Base-by-base conservation (phyloP, 2,113 vertebrate genomes). In the Xiphophorus couchianus region DNA sequence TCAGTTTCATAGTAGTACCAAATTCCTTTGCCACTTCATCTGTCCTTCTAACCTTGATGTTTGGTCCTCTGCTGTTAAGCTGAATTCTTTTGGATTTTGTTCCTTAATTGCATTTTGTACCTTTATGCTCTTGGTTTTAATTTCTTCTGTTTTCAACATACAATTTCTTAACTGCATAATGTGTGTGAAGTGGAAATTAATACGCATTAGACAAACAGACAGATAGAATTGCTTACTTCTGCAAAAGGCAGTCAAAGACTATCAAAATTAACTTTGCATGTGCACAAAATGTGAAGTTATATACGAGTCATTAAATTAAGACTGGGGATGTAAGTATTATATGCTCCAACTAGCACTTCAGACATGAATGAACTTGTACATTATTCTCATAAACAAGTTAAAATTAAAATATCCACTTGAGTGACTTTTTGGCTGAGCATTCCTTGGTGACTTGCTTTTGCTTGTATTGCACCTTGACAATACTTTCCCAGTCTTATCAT, bases 331-430 rank as follows among this genome's bases (percentile, higher is more conserved):
- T 51, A 81, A 27, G 22, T 74, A 80, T 74, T 83, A 83, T 61
- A 68, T 79, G 77, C 42, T 62, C 77, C 87, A 89, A 92, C 91
- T 83, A 91, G 69, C 30, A 33, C n/a, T 69, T 81, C 73, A 78
- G 31, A 74, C 85, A 31, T 77, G 79, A 82, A 78, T 77, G 75
- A 76, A 78, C 74, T 66, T 72, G 84, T 60, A 74, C 66, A 76
- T 48, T 74, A 60, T 78, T 66, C 77, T 82, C 79, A 76, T 82
- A 85, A 91, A 86, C 85, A 87, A 68, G 73, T 64, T 30, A 48
- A 88, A 89, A 87, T 84, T 79, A 76, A 86, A 85, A 85, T 66
- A 69, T 88, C 62, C 75, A 86, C 86, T 86, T 70, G 30, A 89
- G 44, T 66, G 80, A 75, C 8, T 84, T 88, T 73, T 77, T 78